Evolutionary conservation across 2,888 invertebrate genomes (phyloP), one percentile per base, ranked within the genome.

Genomic region (Drosophila subquinaria): DNA sequence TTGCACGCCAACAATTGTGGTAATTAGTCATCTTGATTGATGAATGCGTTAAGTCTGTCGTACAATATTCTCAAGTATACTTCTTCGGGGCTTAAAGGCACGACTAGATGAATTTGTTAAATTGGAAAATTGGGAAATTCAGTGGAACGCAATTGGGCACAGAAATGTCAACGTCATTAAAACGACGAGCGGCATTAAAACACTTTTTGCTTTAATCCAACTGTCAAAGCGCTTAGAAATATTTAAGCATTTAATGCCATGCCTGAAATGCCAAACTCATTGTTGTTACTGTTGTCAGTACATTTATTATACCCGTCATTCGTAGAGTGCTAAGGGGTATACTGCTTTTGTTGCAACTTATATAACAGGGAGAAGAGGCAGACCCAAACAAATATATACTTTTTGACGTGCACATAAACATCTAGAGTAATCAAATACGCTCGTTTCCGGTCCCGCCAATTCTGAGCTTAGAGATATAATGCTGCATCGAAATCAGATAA

Each of bases 11-110:
- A 47, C 65, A 73, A 77, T 66, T 75, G 76, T 57, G 68, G 84
- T 88, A 88, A 86, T 86, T 86, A 88, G 86, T 86, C 87, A 86
- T 76, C 68, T 79, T 86, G 86, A 86, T 88, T 86, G 86, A 86
- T 86, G 84, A 80, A 80, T 71, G 77, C 47, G 51, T 66, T 73
- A 42, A 50, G 38, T 43, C 40, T 23, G 13, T 23, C 47, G 51
- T 48, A 42, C 36, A 51, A 50, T 55, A 66, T 68, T 52, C 62
- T 60, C 45, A 79, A 66, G 72, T 67, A 81, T 69, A 79, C 71
- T 71, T 76, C 79, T 81, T 61, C 15, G 53, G 23, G 20, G 20
- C n/a, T 1, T 9, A 40, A 20, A 3, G 17, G 33, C 33, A 38
- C 53, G 35, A 51, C 43, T 51, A 43, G 47, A 59, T 51, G 38